Evolutionary conservation across 1,140 invertebrate genomes (phyloP).

Genomic region (Pseudachorutes palmiensis): DNA sequence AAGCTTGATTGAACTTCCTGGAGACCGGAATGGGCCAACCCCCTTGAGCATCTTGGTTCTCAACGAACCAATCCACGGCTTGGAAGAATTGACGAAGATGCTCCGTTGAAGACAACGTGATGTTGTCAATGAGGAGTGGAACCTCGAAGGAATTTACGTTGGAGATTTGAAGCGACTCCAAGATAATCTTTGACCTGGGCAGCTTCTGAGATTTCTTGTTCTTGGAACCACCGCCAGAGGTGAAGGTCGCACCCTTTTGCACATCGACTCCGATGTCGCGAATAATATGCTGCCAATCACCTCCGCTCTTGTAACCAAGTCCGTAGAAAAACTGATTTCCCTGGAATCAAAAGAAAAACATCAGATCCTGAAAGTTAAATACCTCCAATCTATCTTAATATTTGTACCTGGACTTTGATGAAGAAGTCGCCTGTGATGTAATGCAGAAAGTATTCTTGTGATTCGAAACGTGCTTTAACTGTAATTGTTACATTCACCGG

Average conservation of each 20-base stretch:
- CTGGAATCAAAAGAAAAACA: constrained; percentile 42
- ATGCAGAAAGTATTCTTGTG: constrained; percentile 30
- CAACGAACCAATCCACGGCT: constrained; percentile 86
- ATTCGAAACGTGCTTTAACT: constrained; percentile 27
- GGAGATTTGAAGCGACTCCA: constrained; percentile 38
- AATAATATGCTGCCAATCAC: constrained; percentile 70
- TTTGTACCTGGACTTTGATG: constrained; percentile 25
- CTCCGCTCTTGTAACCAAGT: constrained; percentile 54
- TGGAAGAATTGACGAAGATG: constrained; percentile 84
- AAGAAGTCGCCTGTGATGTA: constrained; percentile 32
- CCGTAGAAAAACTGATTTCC: constrained; percentile 78
- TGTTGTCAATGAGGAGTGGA: constrained; percentile 66
- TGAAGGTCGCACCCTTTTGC: constrained; percentile 69
- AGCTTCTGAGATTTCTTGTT: constrained; percentile 36
- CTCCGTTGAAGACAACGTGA: constrained; percentile 70
- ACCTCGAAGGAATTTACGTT: constrained; percentile 58
- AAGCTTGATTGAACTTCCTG: constrained; percentile 55
- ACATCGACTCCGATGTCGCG: constrained; percentile 84
- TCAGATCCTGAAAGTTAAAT: background rate
- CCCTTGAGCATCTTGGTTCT: constrained; percentile 72
- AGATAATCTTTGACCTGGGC: constrained; percentile 38
- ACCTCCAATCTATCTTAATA: background rate
- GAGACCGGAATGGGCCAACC: constrained; percentile 84
- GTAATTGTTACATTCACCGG: constrained; percentile 24
- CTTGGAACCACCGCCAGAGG: constrained; percentile 31